These are phyloP conservation scores for Mystacornis crossleyi DNA, from an alignment of 2,113 vertebrate genomes.

Conservation along the genomic window DNA sequence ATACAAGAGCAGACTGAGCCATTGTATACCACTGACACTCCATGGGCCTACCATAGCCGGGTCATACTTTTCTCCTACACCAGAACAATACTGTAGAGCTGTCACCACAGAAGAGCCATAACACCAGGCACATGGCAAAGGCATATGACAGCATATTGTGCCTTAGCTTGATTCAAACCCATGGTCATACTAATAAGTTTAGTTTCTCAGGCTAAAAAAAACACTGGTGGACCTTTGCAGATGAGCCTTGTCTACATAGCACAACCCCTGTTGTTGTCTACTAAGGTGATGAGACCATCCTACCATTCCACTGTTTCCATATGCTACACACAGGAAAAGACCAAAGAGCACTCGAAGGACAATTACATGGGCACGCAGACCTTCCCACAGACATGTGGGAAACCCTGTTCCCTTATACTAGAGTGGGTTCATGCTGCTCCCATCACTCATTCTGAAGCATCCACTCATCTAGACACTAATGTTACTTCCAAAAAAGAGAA, in stretches of 20 bases:
- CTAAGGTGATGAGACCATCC: background rate
- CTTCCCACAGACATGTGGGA: background rate
- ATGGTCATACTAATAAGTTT: background rate
- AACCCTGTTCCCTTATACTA: background rate
- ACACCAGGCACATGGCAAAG: background rate
- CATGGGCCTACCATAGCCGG: background rate
- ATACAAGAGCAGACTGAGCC: background rate
- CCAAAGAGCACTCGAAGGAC: background rate
- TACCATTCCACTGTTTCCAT: background rate
- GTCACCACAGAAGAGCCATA: background rate
- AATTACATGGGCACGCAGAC: background rate
- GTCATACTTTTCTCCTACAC: background rate
- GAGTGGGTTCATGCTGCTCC: background rate
- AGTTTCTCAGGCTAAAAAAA: background rate
- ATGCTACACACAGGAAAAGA: accelerated
- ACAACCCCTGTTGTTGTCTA: accelerated
- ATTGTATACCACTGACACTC: background rate
- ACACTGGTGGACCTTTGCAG: background rate
- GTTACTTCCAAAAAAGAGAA: background rate
- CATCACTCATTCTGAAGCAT: background rate
- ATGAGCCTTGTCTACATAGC: background rate
- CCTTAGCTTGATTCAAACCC: background rate
- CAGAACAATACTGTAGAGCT: background rate
- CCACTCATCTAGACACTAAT: background rate
- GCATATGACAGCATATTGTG: background rate